phyloP scores from a whole-genome alignment of 2,797 vertebrate genomes.

The Coracias cyanogaster region DNA sequence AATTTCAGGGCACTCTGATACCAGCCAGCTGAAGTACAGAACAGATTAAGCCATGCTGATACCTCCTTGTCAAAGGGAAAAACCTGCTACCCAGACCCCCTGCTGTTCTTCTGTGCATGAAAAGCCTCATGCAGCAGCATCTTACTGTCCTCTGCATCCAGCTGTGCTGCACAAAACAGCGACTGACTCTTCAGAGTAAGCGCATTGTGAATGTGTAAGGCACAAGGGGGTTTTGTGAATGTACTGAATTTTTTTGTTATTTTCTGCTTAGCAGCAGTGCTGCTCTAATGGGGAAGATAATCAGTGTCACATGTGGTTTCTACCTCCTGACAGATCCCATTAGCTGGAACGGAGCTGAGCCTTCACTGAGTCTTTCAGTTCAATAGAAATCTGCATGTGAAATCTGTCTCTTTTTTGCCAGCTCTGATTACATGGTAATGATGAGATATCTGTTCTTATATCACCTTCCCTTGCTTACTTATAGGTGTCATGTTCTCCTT shows the following conservation, averaged over 20 bases:
- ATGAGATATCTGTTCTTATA: background rate
- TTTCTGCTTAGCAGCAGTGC: background rate
- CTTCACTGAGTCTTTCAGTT: background rate
- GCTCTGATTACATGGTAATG: background rate
- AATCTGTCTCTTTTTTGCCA: background rate
- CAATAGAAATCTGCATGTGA: background rate
- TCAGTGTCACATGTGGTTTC: background rate
- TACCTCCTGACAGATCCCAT: background rate
- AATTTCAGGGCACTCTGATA: background rate
- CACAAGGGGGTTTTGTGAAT: rapidly evolving
- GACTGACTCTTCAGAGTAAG: background rate
- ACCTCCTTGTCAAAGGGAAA: background rate
- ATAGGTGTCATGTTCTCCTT: background rate
- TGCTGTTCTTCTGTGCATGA: background rate
- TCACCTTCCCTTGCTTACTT: background rate
- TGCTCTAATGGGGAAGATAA: background rate
- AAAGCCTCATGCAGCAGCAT: rapidly evolving
- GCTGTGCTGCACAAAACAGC: background rate
- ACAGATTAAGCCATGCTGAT: background rate
- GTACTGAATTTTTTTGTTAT: background rate
- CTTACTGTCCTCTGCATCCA: background rate
- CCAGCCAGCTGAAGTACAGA: background rate
- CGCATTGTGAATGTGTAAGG: rapidly evolving
- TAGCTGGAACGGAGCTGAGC: background rate
- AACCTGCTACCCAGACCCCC: background rate